Base-by-base conservation (phyloP, 1,140 invertebrate genomes). In the Batillaria attramentaria region DNA sequence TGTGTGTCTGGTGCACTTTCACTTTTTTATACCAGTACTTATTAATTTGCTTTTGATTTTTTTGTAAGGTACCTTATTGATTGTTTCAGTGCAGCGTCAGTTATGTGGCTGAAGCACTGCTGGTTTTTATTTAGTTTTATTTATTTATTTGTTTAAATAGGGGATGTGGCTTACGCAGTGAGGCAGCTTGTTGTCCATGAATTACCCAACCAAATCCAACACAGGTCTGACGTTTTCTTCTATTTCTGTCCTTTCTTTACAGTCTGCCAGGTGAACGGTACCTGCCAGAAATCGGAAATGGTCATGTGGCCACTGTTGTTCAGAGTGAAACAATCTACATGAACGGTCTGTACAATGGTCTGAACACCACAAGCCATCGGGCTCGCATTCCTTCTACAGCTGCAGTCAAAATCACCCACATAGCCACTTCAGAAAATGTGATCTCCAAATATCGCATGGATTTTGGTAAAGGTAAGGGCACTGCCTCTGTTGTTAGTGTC, bases 331-430 rank as follows among this genome's bases (percentile, higher is more conserved):
- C 87, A 2, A 88, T 92, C n/a, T 91, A 83, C 78, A 89, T 92
- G 89, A 92, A 92, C 78, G 91, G 91, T 2, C 80, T 92, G 3
- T 92, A 92, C 82, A 92, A 92, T 84, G 92, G 92, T 3, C 80
- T 86, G 37, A 80, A 75, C 39, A 77, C 74, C 50, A 73, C 65
- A 13, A 87, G 86, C 69, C 87, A 88, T 62, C 77, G 88, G 28
- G 89, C 89, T 0, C 70, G 87, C 46, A 86, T 90, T 54, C 87
- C 87, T 6, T 84, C 87, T 8, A 77, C 84, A 2, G 74, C 65
- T 6, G 79, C 82, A 31, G 75, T 85, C 28, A 80, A 82, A 31
- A 79, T 84, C 24, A 83, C 76, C 8, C 39, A 60, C 20, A 76
- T 76, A 2, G 43, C 66, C 28, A 70, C 79, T 28, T 20, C 41